Percentiles rank a stretch among this genome's conserved stretches.
Evolutionary conservation across 2,888 invertebrate species (phyloP).

Genomic region (Polyommatus iphigenia): DNA sequence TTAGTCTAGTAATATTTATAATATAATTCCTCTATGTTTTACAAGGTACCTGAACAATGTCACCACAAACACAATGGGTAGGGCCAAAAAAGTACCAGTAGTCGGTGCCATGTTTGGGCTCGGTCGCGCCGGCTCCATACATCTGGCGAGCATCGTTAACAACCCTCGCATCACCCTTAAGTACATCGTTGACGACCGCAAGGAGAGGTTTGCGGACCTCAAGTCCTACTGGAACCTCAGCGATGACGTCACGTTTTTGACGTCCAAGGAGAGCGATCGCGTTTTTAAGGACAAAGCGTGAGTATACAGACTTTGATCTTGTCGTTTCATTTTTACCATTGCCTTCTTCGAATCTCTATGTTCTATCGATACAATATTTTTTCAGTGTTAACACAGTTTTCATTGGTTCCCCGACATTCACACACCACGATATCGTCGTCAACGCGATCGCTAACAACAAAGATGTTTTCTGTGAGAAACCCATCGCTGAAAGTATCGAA

Average conservation of each 20-base stretch:
- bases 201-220: slow-evolving; percentile 64
- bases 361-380: slow-evolving; percentile 3
- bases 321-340: too few relatives aligned
- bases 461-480: slow-evolving; percentile 86
- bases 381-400: slow-evolving; percentile 74
- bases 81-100: slow-evolving; percentile 50
- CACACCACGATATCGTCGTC: slow-evolving; percentile 79
- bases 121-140: slow-evolving; percentile 82
- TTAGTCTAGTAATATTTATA: too few relatives aligned
- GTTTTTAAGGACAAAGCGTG: slow-evolving; percentile 79
- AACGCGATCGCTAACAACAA: slow-evolving; percentile 78
- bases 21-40: too few relatives aligned
- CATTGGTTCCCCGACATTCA: slow-evolving; percentile 80
- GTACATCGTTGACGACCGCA: slow-evolving; percentile 80
- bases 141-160: slow-evolving; percentile 69
- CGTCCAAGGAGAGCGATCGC: slow-evolving; percentile 65
- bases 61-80: slow-evolving; percentile 47
- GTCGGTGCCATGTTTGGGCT: slow-evolving; percentile 79
- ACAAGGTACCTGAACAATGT: slow-evolving; percentile 67
- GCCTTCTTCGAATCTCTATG: too few relatives aligned
- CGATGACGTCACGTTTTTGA: slow-evolving; percentile 66
- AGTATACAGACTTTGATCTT: slow-evolving; percentile 40
- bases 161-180: slow-evolving; percentile 74
- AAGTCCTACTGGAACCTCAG: slow-evolving; percentile 74
- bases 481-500: slow-evolving; percentile 79